phyloP scores from a whole-genome alignment of 2,888 invertebrate genomes.

The Capitulum mitella region DNA sequence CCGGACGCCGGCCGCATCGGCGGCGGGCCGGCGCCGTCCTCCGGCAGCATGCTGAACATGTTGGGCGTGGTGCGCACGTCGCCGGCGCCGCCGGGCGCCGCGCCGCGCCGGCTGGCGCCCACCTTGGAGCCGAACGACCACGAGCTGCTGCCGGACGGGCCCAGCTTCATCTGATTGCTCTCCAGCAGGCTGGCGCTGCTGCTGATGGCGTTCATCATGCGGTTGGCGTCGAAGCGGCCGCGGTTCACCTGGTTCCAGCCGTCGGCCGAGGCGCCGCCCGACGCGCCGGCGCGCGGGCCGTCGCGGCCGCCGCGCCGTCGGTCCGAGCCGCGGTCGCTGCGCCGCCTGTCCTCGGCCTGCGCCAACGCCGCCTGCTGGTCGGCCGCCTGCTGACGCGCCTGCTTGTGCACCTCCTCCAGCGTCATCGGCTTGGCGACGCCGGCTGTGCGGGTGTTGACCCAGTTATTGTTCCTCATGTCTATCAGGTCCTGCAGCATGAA shows the following conservation, averaged over 20 bases:
- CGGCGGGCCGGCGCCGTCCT: background rate
- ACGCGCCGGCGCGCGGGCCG: no score
- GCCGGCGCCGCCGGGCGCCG: no score
- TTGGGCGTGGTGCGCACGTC: slow-evolving; percentile 14
- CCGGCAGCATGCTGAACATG: slow-evolving; percentile 3
- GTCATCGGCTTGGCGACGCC: slow-evolving; percentile 86
- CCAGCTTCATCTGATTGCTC: background rate
- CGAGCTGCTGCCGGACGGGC: background rate
- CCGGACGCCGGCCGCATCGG: background rate
- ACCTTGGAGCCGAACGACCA: slow-evolving; percentile 19
- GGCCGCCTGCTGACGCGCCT: slow-evolving; percentile 64
- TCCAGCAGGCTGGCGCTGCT: background rate
- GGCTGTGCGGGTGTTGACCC: slow-evolving; percentile 65
- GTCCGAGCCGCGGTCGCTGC: background rate
- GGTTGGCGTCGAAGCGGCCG: background rate
- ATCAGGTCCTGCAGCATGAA: slow-evolving; percentile 84
- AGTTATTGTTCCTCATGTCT: slow-evolving; percentile 71
- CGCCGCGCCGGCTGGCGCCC: background rate
- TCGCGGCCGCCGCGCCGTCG: background rate
- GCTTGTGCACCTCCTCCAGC: slow-evolving; percentile 87
- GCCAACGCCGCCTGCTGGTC: slow-evolving; percentile 39
- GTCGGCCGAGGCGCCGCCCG: background rate
- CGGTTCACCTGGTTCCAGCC: slow-evolving; percentile 2
- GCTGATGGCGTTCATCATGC: background rate
- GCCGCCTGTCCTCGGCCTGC: slow-evolving; percentile 12